Evolutionary conservation across 92 coral and sea anemone genomes (phyloP).

Genomic region (Porites rus): DNA sequence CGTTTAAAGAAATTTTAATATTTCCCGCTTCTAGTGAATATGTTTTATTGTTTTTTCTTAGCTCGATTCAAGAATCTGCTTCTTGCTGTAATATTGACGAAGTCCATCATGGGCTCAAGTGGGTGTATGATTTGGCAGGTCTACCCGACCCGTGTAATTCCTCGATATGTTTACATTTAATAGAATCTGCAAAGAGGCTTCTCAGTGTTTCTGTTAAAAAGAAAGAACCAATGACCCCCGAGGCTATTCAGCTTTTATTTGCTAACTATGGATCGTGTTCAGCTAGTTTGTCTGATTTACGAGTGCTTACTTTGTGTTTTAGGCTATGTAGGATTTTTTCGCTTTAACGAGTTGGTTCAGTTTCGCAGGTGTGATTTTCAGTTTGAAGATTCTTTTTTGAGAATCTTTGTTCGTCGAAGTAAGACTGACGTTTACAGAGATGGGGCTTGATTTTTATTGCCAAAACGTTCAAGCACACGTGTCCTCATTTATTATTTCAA

Average conservation of each 20-base stretch:
- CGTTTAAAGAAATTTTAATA: no score
- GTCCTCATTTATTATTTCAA: background rate
- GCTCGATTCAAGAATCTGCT: no score
- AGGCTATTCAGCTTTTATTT: background rate
- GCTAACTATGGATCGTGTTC: no score
- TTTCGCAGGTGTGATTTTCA: no score
- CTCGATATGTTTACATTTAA: background rate
- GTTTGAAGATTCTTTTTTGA: no score
- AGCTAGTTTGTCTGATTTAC: no score
- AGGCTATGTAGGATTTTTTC: conserved; percentile 17
- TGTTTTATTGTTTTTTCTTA: no score
- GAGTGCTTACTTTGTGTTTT: background rate
- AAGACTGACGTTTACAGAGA: background rate
- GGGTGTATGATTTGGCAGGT: conserved; percentile 29
- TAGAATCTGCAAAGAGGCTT: conserved; percentile 60
- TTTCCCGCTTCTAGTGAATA: no score
- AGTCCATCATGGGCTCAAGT: conserved; percentile 37
- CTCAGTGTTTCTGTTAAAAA: conserved; percentile 50
- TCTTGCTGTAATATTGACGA: conserved; percentile 34
- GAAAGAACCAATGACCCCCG: conserved; percentile 65
- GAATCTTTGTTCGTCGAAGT: no score
- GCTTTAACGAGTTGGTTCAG: conserved; percentile 42
- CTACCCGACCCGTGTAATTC: conserved; percentile 1
- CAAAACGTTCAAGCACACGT: conserved; percentile 6
- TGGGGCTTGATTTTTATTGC: conserved; percentile 21